Base-by-base conservation (phyloP, 2,113 vertebrate genomes). In the Quiscalus mexicanus region DNA sequence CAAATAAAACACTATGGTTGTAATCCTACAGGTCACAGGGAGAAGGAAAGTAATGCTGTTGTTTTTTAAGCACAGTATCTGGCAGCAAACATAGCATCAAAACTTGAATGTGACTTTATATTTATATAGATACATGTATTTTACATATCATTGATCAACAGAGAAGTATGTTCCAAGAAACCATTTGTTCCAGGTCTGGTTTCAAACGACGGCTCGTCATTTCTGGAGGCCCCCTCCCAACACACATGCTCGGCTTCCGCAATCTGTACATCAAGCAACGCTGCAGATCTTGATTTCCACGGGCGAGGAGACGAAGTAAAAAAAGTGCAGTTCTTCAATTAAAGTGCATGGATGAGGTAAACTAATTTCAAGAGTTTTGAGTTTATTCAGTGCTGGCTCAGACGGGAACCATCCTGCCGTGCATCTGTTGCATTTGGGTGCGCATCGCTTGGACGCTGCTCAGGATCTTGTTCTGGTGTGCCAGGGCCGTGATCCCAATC, bases 311-410 rank as follows among this genome's bases (percentile, higher is more conserved):
- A 98, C 97, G 98, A 98, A 98, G 98, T 98, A 98, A 98, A 98
- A 98, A 99, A 99, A 99, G 99, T 99, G 99, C 99, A 98, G 98
- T 98, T 99, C 98, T 98, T 98, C 99, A 99, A 99, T 99, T 99
- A 99, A 99, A 99, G 99, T 99, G 99, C 99, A 99, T 98, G 99
- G 98, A 99, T 99, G 99, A 99, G 99, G 99, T 99, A 99, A 99
- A 99, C 98, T 99, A 99, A 99, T 98, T 99, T 98, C 98, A 98
- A 98, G 97, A 98, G 98, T 98, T 98, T 95, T 94, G 97, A 98
- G 98, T 98, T 98, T 97, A 84, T 95, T 98, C 97, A 96, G 97
- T 97, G 92, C 97, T 96, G 94, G 93, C 98, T 99, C 98, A 99
- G 98, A 99, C 99, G 17, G 99, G 99, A 98, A 99, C 99, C 99